Conservation (phyloP, 2,888 invertebrate species). For the Tupiocoris notatus region DNA sequence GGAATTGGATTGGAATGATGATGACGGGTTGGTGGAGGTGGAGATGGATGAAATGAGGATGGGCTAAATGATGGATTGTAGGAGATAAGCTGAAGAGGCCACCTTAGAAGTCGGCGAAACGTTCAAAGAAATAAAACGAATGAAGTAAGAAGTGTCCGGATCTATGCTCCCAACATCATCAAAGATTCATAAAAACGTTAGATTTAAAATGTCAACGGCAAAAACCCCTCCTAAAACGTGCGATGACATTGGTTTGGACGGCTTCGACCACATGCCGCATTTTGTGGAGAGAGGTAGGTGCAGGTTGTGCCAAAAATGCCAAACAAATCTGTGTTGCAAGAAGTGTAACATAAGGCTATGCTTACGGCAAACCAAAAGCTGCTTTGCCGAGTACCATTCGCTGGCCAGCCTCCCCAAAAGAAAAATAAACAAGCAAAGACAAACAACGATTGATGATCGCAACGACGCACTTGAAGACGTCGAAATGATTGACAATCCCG, state of each 20-base stretch:
- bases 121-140: too few species aligned
- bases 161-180: too few species aligned
- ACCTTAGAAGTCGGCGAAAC: too few species aligned
- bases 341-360: conserved; percentile 38
- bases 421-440: neutral
- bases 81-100: too few species aligned
- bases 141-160: too few species aligned
- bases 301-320: conserved; percentile 22
- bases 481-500: too few species aligned
- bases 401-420: neutral
- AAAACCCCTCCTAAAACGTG: neutral
- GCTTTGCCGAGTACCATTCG: conserved; percentile 3
- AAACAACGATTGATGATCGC: neutral
- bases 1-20: too few species aligned
- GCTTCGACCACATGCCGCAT: conserved; percentile 11
- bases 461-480: too few species aligned
- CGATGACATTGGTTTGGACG: neutral
- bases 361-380: conserved; percentile 17
- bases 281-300: conserved; percentile 30
- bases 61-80: too few species aligned
- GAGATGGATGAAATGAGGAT: too few species aligned
- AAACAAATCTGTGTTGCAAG: conserved; percentile 26
- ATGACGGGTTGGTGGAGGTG: too few species aligned
- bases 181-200: too few species aligned
- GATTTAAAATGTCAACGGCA: neutral